Conservation (phyloP, 2,888 invertebrate species). For the Acanthosepion lycidas region DNA sequence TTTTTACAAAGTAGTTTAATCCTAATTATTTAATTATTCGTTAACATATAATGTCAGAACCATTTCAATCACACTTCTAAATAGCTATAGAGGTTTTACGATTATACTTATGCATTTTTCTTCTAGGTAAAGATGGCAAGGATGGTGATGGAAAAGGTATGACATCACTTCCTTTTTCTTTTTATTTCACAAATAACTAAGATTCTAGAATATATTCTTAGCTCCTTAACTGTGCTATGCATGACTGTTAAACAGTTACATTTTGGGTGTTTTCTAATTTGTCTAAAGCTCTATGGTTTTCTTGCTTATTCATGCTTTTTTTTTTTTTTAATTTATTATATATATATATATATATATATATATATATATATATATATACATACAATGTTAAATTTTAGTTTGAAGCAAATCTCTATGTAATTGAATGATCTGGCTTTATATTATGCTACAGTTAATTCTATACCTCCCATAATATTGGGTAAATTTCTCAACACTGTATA, state of each 20-base stretch:
- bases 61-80: too few relatives aligned
- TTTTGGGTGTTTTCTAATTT: neutral
- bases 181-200: neutral
- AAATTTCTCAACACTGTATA: too few relatives aligned
- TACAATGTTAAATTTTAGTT: neutral
- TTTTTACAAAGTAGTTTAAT: too few relatives aligned
- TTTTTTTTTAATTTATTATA: neutral
- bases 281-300: neutral
- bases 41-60: neutral
- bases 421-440: too few relatives aligned
- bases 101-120: neutral
- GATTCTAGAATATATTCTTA: neutral
- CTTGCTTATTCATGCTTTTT: neutral
- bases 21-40: neutral
- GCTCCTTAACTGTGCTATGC: neutral
- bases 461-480: too few relatives aligned
- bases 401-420: neutral
- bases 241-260: neutral
- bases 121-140: slow-evolving; percentile 39
- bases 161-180: neutral
- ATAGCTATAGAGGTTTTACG: too few relatives aligned
- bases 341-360: too few relatives aligned
- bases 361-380: too few relatives aligned
- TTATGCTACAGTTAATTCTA: too few relatives aligned
- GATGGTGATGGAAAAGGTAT: slow-evolving; percentile 23